These are phyloP conservation scores for Chascanopsetta lugubris DNA, from an alignment of 2,113 vertebrate genomes.

Conservation along the genomic window DNA sequence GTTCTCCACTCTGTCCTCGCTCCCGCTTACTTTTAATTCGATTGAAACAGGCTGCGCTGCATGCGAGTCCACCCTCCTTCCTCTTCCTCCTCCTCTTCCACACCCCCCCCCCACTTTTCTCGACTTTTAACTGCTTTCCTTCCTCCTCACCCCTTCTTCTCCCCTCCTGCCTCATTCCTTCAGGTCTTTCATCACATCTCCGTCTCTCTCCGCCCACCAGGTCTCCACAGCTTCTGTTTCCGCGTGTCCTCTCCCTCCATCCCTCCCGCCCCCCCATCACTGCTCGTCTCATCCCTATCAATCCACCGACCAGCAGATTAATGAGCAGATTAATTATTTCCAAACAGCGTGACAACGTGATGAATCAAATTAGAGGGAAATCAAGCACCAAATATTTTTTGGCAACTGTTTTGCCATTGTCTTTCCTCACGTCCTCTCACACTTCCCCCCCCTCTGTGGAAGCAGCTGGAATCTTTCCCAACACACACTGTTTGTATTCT, in stretches of 20 bases:
- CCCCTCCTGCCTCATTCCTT: slow-evolving; percentile 34
- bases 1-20: slow-evolving; percentile 1
- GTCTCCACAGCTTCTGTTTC: slow-evolving; percentile 16
- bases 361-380: slow-evolving; percentile 44
- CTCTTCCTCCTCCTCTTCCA: background rate
- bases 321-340: slow-evolving; percentile 48
- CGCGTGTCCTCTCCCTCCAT: slow-evolving; percentile 16
- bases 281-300: slow-evolving; percentile 19
- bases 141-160: slow-evolving; percentile 19
- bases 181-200: slow-evolving; percentile 29
- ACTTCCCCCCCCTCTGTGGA: slow-evolving; percentile 59
- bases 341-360: slow-evolving; percentile 43
- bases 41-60: background rate
- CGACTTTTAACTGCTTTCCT: slow-evolving; percentile 31
- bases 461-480: slow-evolving; percentile 30
- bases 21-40: slow-evolving; percentile 20
- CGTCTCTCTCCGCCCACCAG: slow-evolving; percentile 34
- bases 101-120: slow-evolving; percentile 16
- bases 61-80: slow-evolving; percentile 5
- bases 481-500: slow-evolving; percentile 2
- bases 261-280: slow-evolving; percentile 1
- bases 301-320: slow-evolving; percentile 25
- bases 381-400: slow-evolving; percentile 23
- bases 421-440: slow-evolving; percentile 60
- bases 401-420: slow-evolving; percentile 14